These are phyloP conservation scores for Nesidiocoris tenuis DNA, from an alignment of 2,888 invertebrate species.

Conservation along the genomic window DNA sequence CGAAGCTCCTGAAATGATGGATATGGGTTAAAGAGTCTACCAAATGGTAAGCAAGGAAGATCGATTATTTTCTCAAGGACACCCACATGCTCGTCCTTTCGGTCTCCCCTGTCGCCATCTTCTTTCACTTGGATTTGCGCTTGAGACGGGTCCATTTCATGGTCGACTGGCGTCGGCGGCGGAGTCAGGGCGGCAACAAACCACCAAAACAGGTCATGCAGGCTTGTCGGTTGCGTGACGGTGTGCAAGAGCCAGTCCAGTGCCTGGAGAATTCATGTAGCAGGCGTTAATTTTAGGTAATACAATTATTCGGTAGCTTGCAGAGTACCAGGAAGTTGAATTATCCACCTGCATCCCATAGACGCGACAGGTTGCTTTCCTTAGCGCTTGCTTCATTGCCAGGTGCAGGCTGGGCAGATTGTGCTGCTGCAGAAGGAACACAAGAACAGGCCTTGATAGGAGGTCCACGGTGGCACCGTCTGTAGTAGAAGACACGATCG, in stretches of 20 bases:
- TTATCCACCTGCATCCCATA: conserved; percentile 89
- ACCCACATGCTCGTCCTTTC: conserved; percentile 56
- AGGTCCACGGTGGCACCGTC: conserved; percentile 59
- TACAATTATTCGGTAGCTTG: too few species aligned
- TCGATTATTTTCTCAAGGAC: too few species aligned
- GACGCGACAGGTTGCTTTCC: conserved; percentile 65
- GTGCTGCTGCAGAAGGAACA: conserved; percentile 81
- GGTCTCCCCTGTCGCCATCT: conserved; percentile 59
- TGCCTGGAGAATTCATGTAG: conserved; percentile 65
- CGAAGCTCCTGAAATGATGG: conserved; percentile 56
- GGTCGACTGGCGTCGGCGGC: conserved; percentile 60
- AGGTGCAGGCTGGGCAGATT: conserved; percentile 79
- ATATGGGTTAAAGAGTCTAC: background rate
- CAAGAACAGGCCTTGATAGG: conserved; percentile 79
- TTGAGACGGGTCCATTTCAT: conserved; percentile 52
- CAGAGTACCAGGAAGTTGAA: too few species aligned
- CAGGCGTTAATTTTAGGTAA: too few species aligned
- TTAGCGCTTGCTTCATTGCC: conserved; percentile 84
- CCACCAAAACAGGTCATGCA: conserved; percentile 97
- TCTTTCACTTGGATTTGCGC: conserved; percentile 54
- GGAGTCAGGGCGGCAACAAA: conserved; percentile 82
- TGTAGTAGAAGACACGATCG: conserved; percentile 56
- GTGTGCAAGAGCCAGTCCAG: conserved; percentile 92
- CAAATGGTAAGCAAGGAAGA: too few species aligned
- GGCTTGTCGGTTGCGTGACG: conserved; percentile 84